A percentile compares a stretch with the other conserved stretches of the same genome.
These are phyloP conservation scores for Siniperca scherzeri DNA, from an alignment of 2,797 vertebrate genomes.

Conservation along the genomic window DNA sequence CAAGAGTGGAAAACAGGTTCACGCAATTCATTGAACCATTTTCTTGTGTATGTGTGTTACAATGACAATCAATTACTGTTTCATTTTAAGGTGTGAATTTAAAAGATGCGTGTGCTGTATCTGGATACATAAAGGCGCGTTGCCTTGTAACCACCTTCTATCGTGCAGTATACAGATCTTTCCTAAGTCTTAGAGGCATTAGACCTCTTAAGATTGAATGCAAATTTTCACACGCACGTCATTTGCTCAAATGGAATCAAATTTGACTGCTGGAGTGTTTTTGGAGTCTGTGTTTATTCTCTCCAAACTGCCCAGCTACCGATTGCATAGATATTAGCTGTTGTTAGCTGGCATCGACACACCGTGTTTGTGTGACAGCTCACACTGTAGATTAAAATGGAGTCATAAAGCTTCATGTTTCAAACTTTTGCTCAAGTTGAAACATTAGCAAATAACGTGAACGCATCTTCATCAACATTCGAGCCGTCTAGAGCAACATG, in stretches of 20 bases:
- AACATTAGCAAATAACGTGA: not conserved
- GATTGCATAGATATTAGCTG: not conserved
- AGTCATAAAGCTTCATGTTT: not conserved
- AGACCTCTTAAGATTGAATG: no score
- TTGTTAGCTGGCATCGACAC: not conserved
- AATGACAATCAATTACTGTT: not conserved
- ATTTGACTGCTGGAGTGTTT: not conserved
- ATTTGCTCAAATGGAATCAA: not conserved
- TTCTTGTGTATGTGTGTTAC: not conserved
- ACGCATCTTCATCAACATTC: not conserved
- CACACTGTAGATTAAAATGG: no score
- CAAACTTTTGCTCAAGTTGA: not conserved
- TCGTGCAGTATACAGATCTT: not conserved
- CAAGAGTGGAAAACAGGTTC: conserved; percentile 1
- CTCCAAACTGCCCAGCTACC: not conserved
- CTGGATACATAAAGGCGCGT: not conserved
- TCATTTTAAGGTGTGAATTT: not conserved
- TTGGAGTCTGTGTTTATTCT: not conserved
- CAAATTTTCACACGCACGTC: not conserved
- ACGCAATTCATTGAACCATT: not conserved
- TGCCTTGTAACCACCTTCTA: not conserved
- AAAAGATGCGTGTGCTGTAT: not conserved
- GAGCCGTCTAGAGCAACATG: no score
- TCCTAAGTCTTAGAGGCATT: not conserved
- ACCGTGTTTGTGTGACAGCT: not conserved